Evolutionary conservation across 2,113 vertebrate species (phyloP).

Genomic region (Sturnus vulgaris): DNA sequence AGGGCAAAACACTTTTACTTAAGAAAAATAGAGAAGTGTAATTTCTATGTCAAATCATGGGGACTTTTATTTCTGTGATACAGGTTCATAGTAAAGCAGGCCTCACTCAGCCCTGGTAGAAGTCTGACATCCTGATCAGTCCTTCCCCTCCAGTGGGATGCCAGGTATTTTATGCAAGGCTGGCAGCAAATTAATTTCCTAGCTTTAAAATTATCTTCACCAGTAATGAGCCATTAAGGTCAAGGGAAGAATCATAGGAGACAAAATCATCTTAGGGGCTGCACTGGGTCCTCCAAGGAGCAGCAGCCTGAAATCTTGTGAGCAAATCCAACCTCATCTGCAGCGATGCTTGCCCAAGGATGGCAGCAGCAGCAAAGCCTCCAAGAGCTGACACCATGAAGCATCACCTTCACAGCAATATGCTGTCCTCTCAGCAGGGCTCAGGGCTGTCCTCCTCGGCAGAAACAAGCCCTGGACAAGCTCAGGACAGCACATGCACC

Average conservation of each 20-base stretch:
- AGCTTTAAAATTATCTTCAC: background rate
- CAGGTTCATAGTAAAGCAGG: background rate
- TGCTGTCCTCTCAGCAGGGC: background rate
- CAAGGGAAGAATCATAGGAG: background rate
- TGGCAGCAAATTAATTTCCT: background rate
- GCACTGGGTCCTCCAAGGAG: background rate
- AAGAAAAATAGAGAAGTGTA: background rate
- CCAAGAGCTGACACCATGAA: background rate
- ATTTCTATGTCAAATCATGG: background rate
- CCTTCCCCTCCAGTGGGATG: background rate
- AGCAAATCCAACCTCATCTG: background rate
- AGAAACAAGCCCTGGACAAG: background rate
- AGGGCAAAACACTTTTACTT: background rate
- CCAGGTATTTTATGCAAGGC: background rate
- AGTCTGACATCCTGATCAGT: background rate
- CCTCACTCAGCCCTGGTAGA: background rate
- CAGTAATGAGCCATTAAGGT: background rate
- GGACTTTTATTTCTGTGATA: background rate
- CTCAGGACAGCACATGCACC: background rate
- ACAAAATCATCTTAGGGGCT: background rate
- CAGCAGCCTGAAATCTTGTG: background rate
- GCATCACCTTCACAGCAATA: background rate
- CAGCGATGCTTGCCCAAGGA: accelerated
- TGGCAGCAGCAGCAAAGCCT: background rate
- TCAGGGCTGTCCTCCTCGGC: background rate